Base-by-base conservation (phyloP, 2,113 vertebrate genomes). In the Campylomormyrus numenius region DNA sequence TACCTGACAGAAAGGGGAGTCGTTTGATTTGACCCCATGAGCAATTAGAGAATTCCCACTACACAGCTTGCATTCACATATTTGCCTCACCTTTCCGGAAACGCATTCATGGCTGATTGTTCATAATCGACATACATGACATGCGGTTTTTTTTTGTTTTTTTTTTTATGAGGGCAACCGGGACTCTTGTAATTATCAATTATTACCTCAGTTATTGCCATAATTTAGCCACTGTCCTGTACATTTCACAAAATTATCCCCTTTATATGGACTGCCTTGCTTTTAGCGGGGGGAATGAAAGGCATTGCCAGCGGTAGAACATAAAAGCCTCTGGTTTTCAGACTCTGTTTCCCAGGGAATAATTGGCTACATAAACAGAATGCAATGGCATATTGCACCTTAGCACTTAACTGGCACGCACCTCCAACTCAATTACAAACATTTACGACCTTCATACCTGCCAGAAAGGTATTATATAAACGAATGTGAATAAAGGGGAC, bases 231-330 rank as follows among this genome's bases (percentile, higher is more conserved):
- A 42, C 3, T 45, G 2, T 85, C 52, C n/a, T 15, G 74, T 87
- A 31, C n/a, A 83, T 46, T 80, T 53, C 39, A 42, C 24, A 88
- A 84, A 88, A 77, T 5, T 13, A 11, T 31, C 90, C 17, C 70
- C 84, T 90, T 90, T 70, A 90, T 83, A 88, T 62, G 39, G 49
- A 48, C 19, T 83, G 31, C 24, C 8, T 19, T 53, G 15, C 52
- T 15, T 39, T 83, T 49, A 52, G 31, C n/a, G 0, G 24, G 9
- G 56, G 24, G 35, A 58, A 77, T 87, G 62, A 77, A 90, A 70
- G 89, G 27, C 42, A 19, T 11, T 50, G 45, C 52, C 5, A 42
- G 31, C 48, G 0, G 35, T 15, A 58, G 74, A 49, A 89, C 56
- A 89, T 84, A 58, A 89, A 45, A 58, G 77, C 35, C 50, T 77